Evolutionary conservation across 2,888 invertebrate genomes (phyloP).

Genomic region (Sarcophaga variegata): DNA sequence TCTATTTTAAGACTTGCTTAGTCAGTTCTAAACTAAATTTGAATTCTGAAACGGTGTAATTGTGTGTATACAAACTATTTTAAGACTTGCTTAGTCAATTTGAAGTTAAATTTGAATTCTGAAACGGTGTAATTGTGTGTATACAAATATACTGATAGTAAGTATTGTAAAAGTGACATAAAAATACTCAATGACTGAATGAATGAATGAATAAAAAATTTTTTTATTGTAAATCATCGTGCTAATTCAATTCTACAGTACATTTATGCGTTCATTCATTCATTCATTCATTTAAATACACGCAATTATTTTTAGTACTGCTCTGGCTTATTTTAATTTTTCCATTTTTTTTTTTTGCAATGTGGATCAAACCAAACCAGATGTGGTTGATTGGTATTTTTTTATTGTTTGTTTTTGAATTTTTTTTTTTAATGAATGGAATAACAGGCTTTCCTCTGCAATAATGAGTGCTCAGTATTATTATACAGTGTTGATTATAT

Average conservation of each 20-base stretch:
- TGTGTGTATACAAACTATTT: neutral
- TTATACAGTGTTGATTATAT: neutral
- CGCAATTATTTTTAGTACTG: neutral
- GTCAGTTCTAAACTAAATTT: neutral
- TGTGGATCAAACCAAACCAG: slow-evolving; percentile 11
- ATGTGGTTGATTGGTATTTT: slow-evolving; percentile 26
- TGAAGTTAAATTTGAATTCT: neutral
- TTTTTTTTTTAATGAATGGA: slow-evolving; percentile 25
- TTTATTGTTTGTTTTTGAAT: neutral
- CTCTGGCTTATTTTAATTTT: neutral
- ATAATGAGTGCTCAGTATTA: neutral
- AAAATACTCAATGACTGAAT: slow-evolving; percentile 27
- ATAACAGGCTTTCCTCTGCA: slow-evolving; percentile 13
- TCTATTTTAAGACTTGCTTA: no score
- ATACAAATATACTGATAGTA: neutral
- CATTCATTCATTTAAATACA: slow-evolving; percentile 17
- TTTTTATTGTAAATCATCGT: neutral
- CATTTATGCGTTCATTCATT: neutral
- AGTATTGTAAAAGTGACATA: neutral
- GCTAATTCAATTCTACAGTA: neutral
- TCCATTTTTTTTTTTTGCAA: neutral
- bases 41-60: neutral
- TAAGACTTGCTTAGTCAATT: no score
- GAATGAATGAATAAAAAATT: slow-evolving; percentile 9
- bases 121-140: neutral